phyloP scores from a whole-genome alignment of 2,797 vertebrate genomes.

The Natrix natrix region DNA sequence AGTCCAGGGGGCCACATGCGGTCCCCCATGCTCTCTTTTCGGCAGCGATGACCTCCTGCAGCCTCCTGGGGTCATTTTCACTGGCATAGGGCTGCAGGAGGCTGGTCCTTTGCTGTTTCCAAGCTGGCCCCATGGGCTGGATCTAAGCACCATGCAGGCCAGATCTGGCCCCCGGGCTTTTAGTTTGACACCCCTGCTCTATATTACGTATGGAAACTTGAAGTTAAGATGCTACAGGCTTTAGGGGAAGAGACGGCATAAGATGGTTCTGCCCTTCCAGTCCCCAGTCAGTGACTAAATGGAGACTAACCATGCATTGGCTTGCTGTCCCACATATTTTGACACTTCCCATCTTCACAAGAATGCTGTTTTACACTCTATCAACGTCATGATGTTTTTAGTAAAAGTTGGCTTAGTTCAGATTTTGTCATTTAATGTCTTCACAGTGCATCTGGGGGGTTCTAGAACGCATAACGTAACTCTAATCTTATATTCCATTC shows the following conservation, averaged over 20 bases:
- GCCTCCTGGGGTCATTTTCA: too few species aligned
- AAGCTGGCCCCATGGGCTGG: too few species aligned
- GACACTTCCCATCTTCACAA: not conserved
- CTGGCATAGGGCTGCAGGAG: too few species aligned
- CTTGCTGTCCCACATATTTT: not conserved
- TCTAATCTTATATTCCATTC: too few species aligned
- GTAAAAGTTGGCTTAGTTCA: not conserved
- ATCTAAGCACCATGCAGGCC: too few species aligned
- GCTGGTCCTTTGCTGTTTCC: too few species aligned
- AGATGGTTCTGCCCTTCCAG: not conserved
- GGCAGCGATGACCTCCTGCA: too few species aligned
- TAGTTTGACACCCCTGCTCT: not conserved
- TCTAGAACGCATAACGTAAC: not conserved
- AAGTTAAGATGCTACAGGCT: not conserved
- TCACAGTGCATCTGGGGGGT: not conserved
- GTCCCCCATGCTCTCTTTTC: too few species aligned
- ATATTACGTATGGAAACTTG: not conserved
- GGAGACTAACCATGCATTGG: not conserved
- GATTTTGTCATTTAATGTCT: not conserved
- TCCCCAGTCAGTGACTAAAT: not conserved
- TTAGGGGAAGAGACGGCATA: not conserved
- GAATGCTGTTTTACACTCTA: not conserved
- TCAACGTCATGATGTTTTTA: not conserved
- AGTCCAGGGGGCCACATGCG: too few species aligned
- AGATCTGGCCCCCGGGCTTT: too few species aligned